Percentiles rank a stretch among this genome's conserved stretches.
Conservation (phyloP, 2,113 vertebrate genomes). For the Tyto alba region DNA sequence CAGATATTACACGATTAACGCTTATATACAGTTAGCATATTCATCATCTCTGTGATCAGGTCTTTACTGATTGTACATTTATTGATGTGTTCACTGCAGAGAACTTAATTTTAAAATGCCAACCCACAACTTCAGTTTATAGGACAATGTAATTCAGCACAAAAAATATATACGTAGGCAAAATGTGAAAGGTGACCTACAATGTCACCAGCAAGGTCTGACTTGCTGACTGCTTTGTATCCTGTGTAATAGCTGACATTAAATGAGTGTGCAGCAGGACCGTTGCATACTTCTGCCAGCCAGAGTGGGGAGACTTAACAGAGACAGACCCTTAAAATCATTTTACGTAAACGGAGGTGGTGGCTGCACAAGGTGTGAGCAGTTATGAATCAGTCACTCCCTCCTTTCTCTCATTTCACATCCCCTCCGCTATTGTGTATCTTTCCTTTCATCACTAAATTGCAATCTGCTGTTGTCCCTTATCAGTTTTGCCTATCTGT, state of each 20-base stretch:
- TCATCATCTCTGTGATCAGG: not conserved
- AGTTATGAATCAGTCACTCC: not conserved
- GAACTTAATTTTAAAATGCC: not conserved
- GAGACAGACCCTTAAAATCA: not conserved
- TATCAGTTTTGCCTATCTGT: not conserved
- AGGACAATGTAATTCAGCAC: not conserved
- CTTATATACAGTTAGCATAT: not conserved
- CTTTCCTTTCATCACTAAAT: not conserved
- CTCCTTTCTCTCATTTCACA: not conserved
- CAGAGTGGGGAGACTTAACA: not conserved
- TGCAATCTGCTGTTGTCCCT: not conserved
- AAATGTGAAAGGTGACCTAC: not conserved
- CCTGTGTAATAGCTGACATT: not conserved
- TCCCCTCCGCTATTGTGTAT: not conserved
- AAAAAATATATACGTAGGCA: not conserved
- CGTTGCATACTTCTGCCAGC: not conserved
- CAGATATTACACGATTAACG: not conserved
- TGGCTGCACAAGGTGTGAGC: not conserved
- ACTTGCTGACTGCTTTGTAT: not conserved
- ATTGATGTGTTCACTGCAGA: not conserved
- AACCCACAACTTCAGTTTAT: rapidly evolving
- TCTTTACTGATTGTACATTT: not conserved
- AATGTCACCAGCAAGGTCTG: not conserved
- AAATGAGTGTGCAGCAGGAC: not conserved
- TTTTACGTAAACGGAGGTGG: not conserved